phyloP scores from a whole-genome alignment of 2,113 vertebrate species.

The Empidonax traillii region DNA sequence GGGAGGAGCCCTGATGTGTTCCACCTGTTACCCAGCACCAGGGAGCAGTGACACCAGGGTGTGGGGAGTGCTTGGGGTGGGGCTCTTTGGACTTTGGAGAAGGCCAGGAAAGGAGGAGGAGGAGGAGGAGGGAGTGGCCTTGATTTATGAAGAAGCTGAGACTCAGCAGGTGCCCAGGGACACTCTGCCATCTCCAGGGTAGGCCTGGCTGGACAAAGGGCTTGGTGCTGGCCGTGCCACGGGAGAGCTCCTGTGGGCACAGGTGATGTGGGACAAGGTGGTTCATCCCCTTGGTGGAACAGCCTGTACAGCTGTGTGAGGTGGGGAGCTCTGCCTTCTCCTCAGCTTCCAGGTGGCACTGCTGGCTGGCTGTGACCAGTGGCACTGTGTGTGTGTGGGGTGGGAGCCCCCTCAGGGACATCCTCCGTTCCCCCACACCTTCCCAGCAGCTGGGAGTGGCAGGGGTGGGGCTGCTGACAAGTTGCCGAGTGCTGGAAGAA shows the following conservation, averaged over 20 bases:
- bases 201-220: not conserved
- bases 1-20: not conserved
- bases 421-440: not conserved
- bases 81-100: not conserved
- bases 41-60: not conserved
- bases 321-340: not conserved
- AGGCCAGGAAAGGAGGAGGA: not conserved
- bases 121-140: not conserved
- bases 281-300: no score
- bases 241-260: not conserved
- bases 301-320: not conserved
- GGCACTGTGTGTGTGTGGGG: not conserved
- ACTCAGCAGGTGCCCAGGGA: not conserved
- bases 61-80: not conserved
- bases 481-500: not conserved
- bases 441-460: not conserved
- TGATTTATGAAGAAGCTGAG: not conserved
- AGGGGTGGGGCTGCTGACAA: not conserved
- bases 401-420: not conserved
- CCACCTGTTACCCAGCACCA: fast-evolving
- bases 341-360: not conserved
- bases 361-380: fast-evolving
- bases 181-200: not conserved
- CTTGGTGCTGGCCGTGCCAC: not conserved
- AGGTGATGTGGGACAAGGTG: fast-evolving